phyloP scores from a whole-genome alignment of 1,140 invertebrate genomes.

The Papilio dardanus region DNA sequence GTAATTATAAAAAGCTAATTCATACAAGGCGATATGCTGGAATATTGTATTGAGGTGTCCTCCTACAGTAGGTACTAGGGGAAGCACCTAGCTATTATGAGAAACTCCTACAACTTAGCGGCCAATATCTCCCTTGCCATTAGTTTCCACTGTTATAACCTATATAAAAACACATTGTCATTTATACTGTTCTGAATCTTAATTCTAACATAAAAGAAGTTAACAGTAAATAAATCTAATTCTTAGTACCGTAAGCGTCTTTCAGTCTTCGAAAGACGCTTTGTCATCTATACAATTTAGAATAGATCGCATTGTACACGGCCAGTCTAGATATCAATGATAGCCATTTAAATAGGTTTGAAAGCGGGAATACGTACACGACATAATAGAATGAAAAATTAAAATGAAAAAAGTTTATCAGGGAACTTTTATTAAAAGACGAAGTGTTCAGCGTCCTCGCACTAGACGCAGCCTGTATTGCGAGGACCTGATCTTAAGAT shows the following conservation, averaged over 20 bases:
- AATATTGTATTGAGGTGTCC: too few relatives aligned
- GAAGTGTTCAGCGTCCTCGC: too few relatives aligned
- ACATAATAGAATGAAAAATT: neutral
- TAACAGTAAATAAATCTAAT: neutral
- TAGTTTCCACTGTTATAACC: too few relatives aligned
- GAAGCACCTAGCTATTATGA: too few relatives aligned
- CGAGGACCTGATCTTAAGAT: too few relatives aligned
- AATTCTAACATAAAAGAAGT: neutral
- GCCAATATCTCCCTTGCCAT: too few relatives aligned
- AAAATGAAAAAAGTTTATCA: too few relatives aligned
- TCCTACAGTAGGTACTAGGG: too few relatives aligned
- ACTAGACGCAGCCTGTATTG: too few relatives aligned
- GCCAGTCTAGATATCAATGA: slow-evolving; percentile 1
- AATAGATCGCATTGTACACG: slow-evolving; percentile 4
- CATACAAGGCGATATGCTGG: neutral
- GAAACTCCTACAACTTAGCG: neutral
- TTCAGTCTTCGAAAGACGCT: neutral
- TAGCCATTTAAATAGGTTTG: neutral
- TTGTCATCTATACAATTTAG: neutral
- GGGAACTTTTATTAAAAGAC: too few relatives aligned
- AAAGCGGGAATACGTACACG: neutral
- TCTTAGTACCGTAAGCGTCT: neutral
- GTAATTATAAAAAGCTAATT: neutral
- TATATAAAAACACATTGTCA: neutral
- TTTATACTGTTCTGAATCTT: neutral